Base-by-base conservation (phyloP, 2,113 vertebrate genomes). In the Barnardius zonarius region DNA sequence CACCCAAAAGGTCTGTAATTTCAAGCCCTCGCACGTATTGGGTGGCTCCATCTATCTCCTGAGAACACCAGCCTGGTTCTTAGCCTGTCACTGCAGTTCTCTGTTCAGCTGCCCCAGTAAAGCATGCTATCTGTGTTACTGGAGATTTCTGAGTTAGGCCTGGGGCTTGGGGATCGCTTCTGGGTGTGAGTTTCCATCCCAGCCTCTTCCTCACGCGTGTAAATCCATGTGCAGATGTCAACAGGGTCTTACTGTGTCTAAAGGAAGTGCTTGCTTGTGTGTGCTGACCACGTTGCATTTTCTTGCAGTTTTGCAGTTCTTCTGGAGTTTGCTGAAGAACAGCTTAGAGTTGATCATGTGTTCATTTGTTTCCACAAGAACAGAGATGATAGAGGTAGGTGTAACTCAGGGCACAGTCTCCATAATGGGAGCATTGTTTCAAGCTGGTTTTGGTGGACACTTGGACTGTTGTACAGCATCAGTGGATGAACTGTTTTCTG, bases 311-410 rank as follows among this genome's bases (percentile, higher is more conserved):
- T 99, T 83, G 98, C 99, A 86, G 98, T 99, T 95, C 97, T 99
- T 92, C 98, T 99, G 5, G 99, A 99, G 95, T 99, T 99, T 96
- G 98, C 99, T 17, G 99, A 99, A 95, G 99, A 99, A 96, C 98
- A 99, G 95, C 98, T 99, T 90, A 98, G 98, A 88, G 98, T 97
- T 11, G 98, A 98, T 90, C 98, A 99, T 6, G 98, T 99, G 91
- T 99, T 99, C 96, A 98, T 99, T 94, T 99, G 99, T 98, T 99
- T 99, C 97, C 99, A 99, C 98, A 99, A 99, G 97, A 99, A 97
- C 97, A 98, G 99, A 75, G 99, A 99, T 46, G 99, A 99, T 94
- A 96, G 99, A 99, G 99, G 99, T 99, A 57, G 92, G 97, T 92
- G 31, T 7, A 9, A 3, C 51, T 64, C 54, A 1, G 0, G 27